Percentiles rank a stretch among this genome's conserved stretches.
These are phyloP conservation scores for Neodontobutis hainanensis DNA, from an alignment of 2,113 vertebrate species.

Conservation along the genomic window DNA sequence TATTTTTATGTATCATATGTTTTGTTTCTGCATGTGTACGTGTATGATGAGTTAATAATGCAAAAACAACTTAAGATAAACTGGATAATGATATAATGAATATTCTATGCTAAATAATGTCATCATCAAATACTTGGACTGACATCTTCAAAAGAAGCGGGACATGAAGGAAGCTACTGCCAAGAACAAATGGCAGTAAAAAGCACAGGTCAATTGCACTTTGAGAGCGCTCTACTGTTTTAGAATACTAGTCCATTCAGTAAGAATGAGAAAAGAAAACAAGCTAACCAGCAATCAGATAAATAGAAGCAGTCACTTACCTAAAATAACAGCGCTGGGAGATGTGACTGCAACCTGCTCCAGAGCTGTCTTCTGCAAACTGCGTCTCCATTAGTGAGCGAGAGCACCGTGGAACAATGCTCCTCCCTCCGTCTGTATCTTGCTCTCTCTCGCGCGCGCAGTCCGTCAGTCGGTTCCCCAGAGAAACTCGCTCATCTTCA, in stretches of 20 bases:
- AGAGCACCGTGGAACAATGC: neutral
- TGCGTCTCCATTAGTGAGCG: conserved; percentile 41
- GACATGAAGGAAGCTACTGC: neutral
- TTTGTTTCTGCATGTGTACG: too few species aligned
- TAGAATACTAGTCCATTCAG: neutral
- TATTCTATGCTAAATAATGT: neutral
- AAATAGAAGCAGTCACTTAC: conserved; percentile 45
- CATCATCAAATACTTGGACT: neutral
- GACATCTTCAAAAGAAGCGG: neutral
- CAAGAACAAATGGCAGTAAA: neutral
- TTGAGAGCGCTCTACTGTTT: conserved; percentile 1
- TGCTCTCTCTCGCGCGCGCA: conserved; percentile 12
- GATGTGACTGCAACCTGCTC: conserved; percentile 14
- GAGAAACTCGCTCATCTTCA: conserved; percentile 1
- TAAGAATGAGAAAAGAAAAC: neutral
- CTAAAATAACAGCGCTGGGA: conserved; percentile 14
- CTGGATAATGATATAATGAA: neutral
- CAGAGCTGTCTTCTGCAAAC: neutral
- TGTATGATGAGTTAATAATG: too few species aligned
- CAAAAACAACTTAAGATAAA: too few species aligned
- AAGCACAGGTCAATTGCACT: neutral
- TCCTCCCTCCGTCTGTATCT: neutral
- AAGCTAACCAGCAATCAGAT: neutral
- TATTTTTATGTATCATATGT: too few species aligned
- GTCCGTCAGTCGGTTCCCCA: conserved; percentile 10